Evolutionary conservation across 2,113 vertebrate genomes (phyloP).

Genomic region (Dromiciops gliroides): DNA sequence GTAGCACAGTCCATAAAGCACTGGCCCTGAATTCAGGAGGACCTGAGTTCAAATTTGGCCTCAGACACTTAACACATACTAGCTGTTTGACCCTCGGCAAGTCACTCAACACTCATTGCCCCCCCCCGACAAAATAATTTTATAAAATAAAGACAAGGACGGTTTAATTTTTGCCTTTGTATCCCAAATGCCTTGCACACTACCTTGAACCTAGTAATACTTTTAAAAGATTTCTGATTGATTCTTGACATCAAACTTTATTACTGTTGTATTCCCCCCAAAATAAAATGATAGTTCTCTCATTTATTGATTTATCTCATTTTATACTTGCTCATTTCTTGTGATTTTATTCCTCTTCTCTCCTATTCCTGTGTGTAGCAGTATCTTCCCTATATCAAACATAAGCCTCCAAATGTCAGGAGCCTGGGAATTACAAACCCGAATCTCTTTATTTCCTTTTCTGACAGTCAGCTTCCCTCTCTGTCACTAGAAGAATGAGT

Average conservation of each 20-base stretch:
- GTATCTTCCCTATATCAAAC: neutral
- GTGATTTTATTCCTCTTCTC: neutral
- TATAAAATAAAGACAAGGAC: neutral
- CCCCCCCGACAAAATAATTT: too few relatives aligned
- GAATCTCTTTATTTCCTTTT: neutral
- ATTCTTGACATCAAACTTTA: conserved; percentile 30
- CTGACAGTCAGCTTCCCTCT: neutral
- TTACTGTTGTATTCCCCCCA: conserved; percentile 15
- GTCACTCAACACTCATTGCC: too few relatives aligned
- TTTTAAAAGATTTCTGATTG: neutral
- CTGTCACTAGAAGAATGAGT: conserved; percentile 39
- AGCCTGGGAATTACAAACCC: neutral
- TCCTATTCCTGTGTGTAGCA: neutral
- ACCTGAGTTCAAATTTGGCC: too few relatives aligned
- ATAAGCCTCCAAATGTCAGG: neutral
- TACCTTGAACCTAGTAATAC: neutral
- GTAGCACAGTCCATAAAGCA: too few relatives aligned
- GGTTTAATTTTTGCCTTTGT: neutral
- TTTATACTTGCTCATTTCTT: neutral
- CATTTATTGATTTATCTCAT: neutral
- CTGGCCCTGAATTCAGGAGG: too few relatives aligned
- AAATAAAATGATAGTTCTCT: neutral
- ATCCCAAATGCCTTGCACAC: neutral
- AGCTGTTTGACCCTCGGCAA: too few relatives aligned
- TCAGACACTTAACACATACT: too few relatives aligned